Evolutionary conservation across 1,140 invertebrate species (phyloP).

Genomic region (Parasteatoda tepidariorum): DNA sequence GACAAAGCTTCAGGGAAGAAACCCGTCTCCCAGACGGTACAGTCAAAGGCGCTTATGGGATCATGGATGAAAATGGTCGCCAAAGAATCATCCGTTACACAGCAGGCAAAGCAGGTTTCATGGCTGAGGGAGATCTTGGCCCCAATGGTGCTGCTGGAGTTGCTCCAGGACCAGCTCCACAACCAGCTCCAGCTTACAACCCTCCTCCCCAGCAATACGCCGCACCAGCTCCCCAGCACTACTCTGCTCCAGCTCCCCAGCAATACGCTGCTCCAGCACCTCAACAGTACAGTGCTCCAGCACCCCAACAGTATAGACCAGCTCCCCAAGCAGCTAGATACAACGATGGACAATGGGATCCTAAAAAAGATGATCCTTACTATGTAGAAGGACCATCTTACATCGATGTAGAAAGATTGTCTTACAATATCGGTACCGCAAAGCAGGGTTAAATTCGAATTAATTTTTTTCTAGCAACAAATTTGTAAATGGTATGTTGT

Average conservation of each 20-base stretch:
- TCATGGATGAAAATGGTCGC: constrained; percentile 71
- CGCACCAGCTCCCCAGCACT: constrained; percentile 13
- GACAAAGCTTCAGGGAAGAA: constrained; percentile 65
- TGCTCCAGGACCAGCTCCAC: constrained; percentile 48
- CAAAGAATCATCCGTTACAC: constrained; percentile 73
- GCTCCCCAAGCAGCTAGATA: background rate
- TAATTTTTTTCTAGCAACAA: no score
- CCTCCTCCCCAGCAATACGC: constrained; percentile 42
- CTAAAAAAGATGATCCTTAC: constrained; percentile 49
- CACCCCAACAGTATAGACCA: constrained; percentile 40
- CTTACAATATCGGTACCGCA: constrained; percentile 59
- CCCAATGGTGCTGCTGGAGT: constrained; percentile 50
- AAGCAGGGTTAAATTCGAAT: constrained; percentile 42
- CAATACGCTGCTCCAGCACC: constrained; percentile 31
- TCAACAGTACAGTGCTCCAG: constrained; percentile 28
- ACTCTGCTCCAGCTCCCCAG: constrained; percentile 8
- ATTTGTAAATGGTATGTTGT: no score
- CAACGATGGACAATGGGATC: constrained; percentile 39
- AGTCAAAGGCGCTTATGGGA: constrained; percentile 75
- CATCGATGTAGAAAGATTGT: constrained; percentile 49
- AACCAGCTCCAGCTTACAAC: background rate
- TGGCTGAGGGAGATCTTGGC: constrained; percentile 69
- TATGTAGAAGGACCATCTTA: constrained; percentile 56
- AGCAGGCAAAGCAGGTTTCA: constrained; percentile 77
- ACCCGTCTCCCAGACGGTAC: constrained; percentile 65